Conservation (phyloP, 2,888 invertebrate genomes). For the Ichneumon xanthorius region DNA sequence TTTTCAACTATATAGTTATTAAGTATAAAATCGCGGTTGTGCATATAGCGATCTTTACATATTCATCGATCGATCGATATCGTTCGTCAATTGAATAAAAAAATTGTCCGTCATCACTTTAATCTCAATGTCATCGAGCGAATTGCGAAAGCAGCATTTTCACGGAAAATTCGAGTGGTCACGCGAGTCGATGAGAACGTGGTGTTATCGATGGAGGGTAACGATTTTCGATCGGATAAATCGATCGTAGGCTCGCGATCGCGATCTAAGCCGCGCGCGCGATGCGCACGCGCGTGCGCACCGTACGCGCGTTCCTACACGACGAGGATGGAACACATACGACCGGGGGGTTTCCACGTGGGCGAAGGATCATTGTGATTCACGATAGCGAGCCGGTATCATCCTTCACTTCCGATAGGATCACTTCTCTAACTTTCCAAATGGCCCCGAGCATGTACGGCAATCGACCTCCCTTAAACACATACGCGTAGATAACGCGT, state of each 20-base stretch:
- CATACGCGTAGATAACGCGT: slow-evolving; percentile 54
- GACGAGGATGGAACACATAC: neutral
- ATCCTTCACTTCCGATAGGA: slow-evolving; percentile 82
- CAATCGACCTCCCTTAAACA: slow-evolving; percentile 66
- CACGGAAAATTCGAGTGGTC: neutral
- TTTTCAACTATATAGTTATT: too few relatives aligned
- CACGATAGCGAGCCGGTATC: slow-evolving; percentile 80
- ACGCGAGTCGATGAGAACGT: neutral
- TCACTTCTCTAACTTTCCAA: slow-evolving; percentile 71
- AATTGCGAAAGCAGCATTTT: neutral
- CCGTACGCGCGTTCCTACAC: slow-evolving; percentile 18
- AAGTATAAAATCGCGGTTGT: too few relatives aligned
- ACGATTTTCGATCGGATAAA: slow-evolving; percentile 66
- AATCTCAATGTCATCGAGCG: neutral
- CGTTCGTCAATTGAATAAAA: neutral
- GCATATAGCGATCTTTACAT: too few relatives aligned
- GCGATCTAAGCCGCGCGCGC: slow-evolving; percentile 44
- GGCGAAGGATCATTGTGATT: slow-evolving; percentile 83
- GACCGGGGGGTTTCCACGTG: slow-evolving; percentile 73
- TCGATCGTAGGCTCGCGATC: slow-evolving; percentile 62
- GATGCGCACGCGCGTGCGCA: slow-evolving; percentile 31
- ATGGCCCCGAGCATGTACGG: slow-evolving; percentile 60
- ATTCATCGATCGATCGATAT: too few relatives aligned
- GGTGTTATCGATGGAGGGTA: slow-evolving; percentile 45
- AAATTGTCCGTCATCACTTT: neutral